Conservation (phyloP, 2,113 vertebrate species). For the Centropristis striata region DNA sequence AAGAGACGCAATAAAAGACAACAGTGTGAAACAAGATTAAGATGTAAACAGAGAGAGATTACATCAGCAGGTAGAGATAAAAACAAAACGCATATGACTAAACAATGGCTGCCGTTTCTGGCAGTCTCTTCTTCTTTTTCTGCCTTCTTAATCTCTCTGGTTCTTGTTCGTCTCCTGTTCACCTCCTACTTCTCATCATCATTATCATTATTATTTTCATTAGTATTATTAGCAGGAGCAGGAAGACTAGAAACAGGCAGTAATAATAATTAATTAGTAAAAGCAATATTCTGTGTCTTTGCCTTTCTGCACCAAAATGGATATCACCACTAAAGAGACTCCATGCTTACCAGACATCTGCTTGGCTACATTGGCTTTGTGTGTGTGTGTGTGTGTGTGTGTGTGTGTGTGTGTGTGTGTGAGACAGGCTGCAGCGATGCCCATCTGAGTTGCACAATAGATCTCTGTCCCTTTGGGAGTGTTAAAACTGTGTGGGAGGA, state of each 20-base stretch:
- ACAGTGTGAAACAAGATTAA: not conserved
- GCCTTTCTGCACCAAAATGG: conserved; percentile 10
- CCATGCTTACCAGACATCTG: conserved; percentile 63
- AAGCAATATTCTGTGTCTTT: conserved; percentile 21
- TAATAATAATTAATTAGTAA: conserved; percentile 11
- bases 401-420: conserved; percentile 25
- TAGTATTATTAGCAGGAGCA: not conserved
- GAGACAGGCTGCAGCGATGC: conserved; percentile 60
- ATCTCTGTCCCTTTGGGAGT: conserved; percentile 80
- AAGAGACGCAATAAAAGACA: not conserved
- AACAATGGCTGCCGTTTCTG: not conserved
- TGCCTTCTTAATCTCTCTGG: not conserved
- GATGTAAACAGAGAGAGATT: not conserved
- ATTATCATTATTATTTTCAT: not conserved
- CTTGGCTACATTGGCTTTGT: conserved; percentile 30
- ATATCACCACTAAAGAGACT: conserved; percentile 29
- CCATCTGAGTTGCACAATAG: conserved; percentile 78
- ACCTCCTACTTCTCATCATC: conserved; percentile 11
- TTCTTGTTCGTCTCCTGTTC: not conserved
- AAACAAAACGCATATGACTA: not conserved
- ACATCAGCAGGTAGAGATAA: not conserved
- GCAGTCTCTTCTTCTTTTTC: not conserved
- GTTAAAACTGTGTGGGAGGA: conserved; percentile 73
- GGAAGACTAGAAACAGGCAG: not conserved
- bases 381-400: conserved; percentile 19